Evolutionary conservation across 2,888 invertebrate genomes (phyloP), one percentile per base, ranked within the genome.

Genomic region (Stictocephala bisonia): DNA sequence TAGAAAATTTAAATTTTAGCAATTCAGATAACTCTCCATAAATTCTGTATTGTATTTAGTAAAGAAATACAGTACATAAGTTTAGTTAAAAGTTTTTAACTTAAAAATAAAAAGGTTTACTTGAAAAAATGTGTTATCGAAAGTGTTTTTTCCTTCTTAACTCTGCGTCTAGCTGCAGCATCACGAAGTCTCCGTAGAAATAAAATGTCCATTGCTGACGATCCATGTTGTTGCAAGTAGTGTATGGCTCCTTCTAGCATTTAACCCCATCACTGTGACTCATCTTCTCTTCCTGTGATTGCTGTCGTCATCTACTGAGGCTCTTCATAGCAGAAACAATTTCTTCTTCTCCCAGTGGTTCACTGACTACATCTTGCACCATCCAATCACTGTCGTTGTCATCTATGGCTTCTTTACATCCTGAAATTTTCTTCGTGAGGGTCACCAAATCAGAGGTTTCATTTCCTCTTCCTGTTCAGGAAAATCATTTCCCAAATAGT

Each of bases 251-350:
- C 44, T 44, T 50, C 20, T 9, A 50, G 50, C n/a, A 20, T 50
- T 50, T 50, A 24, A 50, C 22, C 9, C 50, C 50, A 20, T 15
- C 50, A 50, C 50, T 50, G 50, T 50, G 50, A 13, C 50, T 50
- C 3, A 50, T 50, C 15, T 24, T 50, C 20, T 50, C 50, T n/a
- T 50, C 50, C 24, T 18, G n/a, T n/a, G 50, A 50, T 24, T 18
- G 50, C 18, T 20, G 22, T 3, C 20, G 50, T 50, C 50, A 50
- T 50, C 50, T 50, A 22, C 50, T 18, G 50, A 50, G 15, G 50
- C 50, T 24, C 24, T 50, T 50, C 50, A 50, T 24, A 50, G 50
- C 50, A 50, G 44, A 6, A 44, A 44, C 13, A 44, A 44, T 44
- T 13, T 44, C n/a, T n/a, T n/a, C n/a, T n/a, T n/a, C n/a, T n/a